Conservation (phyloP, 2,797 vertebrate species). For the Muscicapa comitata region DNA sequence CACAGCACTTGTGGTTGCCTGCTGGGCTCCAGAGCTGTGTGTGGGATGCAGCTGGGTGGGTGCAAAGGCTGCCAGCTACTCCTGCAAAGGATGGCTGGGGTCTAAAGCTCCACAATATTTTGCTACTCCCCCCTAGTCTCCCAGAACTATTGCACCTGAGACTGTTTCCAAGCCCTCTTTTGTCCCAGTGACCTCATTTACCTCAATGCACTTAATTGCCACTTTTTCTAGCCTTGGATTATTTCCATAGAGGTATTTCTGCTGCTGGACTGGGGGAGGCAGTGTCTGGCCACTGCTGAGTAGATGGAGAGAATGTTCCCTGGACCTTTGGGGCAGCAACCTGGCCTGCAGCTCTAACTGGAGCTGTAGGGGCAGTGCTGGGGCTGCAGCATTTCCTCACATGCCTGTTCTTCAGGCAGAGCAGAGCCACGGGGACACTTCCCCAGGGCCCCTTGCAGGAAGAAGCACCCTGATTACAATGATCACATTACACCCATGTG, state of each 20-base stretch:
- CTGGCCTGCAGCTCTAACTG: background rate
- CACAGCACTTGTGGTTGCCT: background rate
- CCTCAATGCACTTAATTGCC: background rate
- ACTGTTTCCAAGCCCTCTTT: background rate
- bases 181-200: background rate
- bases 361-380: background rate
- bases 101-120: background rate
- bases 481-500: accelerated
- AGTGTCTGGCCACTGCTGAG: background rate
- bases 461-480: background rate
- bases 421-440: background rate
- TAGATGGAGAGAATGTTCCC: background rate
- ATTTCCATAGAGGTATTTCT: background rate
- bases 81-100: background rate
- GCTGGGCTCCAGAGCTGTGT: background rate
- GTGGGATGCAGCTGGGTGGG: background rate
- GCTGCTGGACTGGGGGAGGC: background rate
- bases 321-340: background rate
- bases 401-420: background rate
- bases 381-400: background rate
- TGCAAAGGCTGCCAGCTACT: background rate
- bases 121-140: background rate
- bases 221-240: background rate
- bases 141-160: background rate
- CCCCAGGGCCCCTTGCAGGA: accelerated